Base-by-base conservation (phyloP, 2,113 vertebrate species). In the Strix uralensis region DNA sequence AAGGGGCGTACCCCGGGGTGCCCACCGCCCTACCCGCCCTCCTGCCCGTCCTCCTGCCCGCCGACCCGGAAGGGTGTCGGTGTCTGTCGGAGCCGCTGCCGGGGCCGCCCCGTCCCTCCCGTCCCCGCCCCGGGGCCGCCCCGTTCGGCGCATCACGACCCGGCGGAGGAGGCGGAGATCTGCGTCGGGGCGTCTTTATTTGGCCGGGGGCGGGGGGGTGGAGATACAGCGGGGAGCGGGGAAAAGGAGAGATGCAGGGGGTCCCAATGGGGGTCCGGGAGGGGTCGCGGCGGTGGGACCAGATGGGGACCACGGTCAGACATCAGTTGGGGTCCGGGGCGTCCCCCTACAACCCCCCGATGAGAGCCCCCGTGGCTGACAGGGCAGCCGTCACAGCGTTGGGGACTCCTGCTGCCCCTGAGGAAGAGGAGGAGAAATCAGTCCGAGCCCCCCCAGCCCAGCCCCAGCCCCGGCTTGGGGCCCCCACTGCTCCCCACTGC, bases 401-500 rank as follows among this genome's bases (percentile, higher is more conserved):
- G 7, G 95, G 81, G 46, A 95, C 30, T 44, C 93, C 95, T 4
- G 63, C 57, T 7, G 81, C 88, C 21, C 92, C 97, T 97, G 87
- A 5, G 29, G 47, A 79, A 59, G 51, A 66, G 42, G 29, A 75
- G 38, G 44, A 61, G 26, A 27, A 36, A 59, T 72, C 32, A 78
- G 23, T 19, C 81, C 7, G 1, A 36, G 10, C 5, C 15, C 8
- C 9, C 47, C 29, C n/a, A 17, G 17, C 46, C 46, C 46, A 19
- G 17, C 46, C 18, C 22, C 19, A 3, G 47, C 19, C 40, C 21
- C 30, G 2, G 30, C 47, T 5, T 1, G 9, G 22, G 18, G 12
- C 1, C 32, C 61, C 20, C 58, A 9, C 38, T 36, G 23, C 10
- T 1, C 32, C 73, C 51, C 32, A 20, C 11, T 5, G 18, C 20